These are phyloP conservation scores for Phenacoccus solenopsis DNA, from an alignment of 1,140 invertebrate genomes.

Conservation along the genomic window DNA sequence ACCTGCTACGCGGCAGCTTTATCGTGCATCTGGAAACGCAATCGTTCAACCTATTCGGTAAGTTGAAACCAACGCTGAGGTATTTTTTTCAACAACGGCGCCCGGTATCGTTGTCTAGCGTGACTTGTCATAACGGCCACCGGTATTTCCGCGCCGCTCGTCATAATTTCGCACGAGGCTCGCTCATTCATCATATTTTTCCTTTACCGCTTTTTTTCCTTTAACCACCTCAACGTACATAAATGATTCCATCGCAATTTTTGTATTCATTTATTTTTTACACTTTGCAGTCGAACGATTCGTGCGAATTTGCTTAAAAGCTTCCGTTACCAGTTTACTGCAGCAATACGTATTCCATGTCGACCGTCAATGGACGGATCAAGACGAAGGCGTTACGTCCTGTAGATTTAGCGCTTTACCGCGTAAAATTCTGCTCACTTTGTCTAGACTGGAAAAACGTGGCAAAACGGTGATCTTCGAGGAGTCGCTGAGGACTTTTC, in stretches of 20 bases:
- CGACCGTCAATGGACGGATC: background rate
- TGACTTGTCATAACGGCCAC: no score
- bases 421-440: background rate
- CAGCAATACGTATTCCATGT: background rate
- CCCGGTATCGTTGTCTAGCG: no score
- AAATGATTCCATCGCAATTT: no score
- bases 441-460: background rate
- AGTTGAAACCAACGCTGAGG: background rate
- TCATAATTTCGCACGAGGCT: no score
- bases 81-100: no score
- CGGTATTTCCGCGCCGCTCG: no score
- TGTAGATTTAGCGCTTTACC: background rate
- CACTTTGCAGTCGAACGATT: background rate
- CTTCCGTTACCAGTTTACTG: background rate
- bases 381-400: background rate
- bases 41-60: background rate
- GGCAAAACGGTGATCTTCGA: background rate
- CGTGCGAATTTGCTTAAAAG: background rate
- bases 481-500: background rate
- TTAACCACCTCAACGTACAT: no score
- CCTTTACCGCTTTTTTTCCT: no score
- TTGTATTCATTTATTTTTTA: background rate
- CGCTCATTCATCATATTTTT: no score
- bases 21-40: background rate
- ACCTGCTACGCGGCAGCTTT: background rate